phyloP scores from a whole-genome alignment of 2,797 vertebrate species.

The Limnodromus scolopaceus region DNA sequence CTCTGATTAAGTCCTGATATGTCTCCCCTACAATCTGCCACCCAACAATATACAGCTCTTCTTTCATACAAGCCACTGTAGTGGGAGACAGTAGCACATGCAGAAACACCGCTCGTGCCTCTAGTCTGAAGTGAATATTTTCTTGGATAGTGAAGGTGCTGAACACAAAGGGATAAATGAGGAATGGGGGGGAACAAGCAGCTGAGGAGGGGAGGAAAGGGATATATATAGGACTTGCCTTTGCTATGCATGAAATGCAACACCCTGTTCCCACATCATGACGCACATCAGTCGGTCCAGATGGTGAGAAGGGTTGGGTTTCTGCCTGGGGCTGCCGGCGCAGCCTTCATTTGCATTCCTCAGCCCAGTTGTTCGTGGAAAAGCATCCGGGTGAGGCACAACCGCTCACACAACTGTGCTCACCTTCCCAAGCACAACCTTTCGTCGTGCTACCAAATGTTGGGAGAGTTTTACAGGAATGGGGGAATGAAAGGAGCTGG shows the following conservation, averaged over 20 bases:
- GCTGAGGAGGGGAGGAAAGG: slow-evolving; percentile 8
- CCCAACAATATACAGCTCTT: neutral
- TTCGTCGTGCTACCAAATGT: neutral
- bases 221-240: slow-evolving; percentile 39
- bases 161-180: slow-evolving; percentile 10
- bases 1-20: neutral
- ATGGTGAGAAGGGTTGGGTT: slow-evolving; percentile 69
- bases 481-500: neutral
- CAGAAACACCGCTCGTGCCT: neutral
- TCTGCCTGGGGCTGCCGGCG: slow-evolving; percentile 35
- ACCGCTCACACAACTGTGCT: neutral
- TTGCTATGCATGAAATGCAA: slow-evolving; percentile 67
- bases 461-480: neutral
- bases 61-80: neutral
- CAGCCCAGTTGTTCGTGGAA: slow-evolving; percentile 55
- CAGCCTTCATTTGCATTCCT: slow-evolving; percentile 65
- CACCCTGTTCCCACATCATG: slow-evolving; percentile 64
- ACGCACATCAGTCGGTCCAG: slow-evolving; percentile 64
- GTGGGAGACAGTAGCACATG: neutral
- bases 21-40: neutral
- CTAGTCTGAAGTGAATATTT: neutral
- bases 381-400: slow-evolving; percentile 24
- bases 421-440: neutral
- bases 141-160: neutral
- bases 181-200: neutral